Evolutionary conservation across 2,888 invertebrate species (phyloP).

Genomic region (Hydropsyche betteni): DNA sequence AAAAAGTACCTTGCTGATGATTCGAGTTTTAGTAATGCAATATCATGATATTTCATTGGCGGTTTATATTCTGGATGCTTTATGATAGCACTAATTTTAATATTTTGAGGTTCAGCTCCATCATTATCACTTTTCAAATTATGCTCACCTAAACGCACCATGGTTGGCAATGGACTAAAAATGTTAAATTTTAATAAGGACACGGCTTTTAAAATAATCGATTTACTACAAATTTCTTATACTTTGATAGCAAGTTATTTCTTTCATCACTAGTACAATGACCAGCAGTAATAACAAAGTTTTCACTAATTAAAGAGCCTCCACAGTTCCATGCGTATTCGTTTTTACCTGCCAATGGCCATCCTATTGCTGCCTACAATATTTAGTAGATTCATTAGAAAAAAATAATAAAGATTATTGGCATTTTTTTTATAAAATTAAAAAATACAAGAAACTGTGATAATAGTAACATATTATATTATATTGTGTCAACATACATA

Average conservation of each 20-base stretch:
- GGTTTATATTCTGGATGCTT: slow-evolving; percentile 68
- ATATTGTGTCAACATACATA: no score
- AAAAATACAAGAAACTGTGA: neutral
- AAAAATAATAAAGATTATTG: neutral
- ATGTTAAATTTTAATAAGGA: neutral
- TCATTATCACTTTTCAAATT: slow-evolving; percentile 64
- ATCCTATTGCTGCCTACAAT: slow-evolving; percentile 35
- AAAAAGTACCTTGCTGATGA: slow-evolving; percentile 52
- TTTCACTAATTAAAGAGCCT: slow-evolving; percentile 62
- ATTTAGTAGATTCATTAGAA: neutral
- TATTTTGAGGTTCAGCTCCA: slow-evolving; percentile 61
- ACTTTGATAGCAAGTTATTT: neutral
- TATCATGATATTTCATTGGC: slow-evolving; percentile 70
- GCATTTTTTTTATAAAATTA: no score
- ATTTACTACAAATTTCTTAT: neutral
- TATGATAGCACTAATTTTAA: slow-evolving; percentile 59
- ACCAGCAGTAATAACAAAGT: slow-evolving; percentile 65
- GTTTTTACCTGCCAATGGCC: neutral
- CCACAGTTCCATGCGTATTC: slow-evolving; percentile 57
- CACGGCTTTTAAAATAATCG: neutral
- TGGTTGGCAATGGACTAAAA: slow-evolving; percentile 60
- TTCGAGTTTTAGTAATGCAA: slow-evolving; percentile 69
- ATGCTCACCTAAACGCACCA: slow-evolving; percentile 68
- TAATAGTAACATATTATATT: no score
- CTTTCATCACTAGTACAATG: slow-evolving; percentile 57